A percentile compares a stretch with the other conserved stretches of the same genome.
These are phyloP conservation scores for Brachyptera putata DNA, from an alignment of 2,888 invertebrate species.

Conservation along the genomic window DNA sequence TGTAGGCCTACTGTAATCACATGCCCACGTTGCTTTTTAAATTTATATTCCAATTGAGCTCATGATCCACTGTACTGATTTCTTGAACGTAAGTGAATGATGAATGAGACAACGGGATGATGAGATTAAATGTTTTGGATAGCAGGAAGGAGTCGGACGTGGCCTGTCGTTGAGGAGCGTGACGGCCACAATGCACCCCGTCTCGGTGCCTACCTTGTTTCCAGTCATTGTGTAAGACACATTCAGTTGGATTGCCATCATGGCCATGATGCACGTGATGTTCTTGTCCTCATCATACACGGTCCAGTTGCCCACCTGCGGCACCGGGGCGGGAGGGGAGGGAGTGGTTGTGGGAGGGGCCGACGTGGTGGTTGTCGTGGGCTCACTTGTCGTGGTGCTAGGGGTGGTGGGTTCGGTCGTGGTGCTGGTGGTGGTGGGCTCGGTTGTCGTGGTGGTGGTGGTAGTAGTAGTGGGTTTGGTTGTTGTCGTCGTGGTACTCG, in stretches of 20 bases:
- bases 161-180: too few species aligned
- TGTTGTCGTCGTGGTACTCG: not conserved
- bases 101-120: too few species aligned
- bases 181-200: too few species aligned
- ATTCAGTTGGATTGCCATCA: constrained; percentile 63
- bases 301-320: constrained; percentile 50
- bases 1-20: too few species aligned
- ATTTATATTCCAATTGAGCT: too few species aligned
- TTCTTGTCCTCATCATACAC: constrained; percentile 45
- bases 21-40: too few species aligned
- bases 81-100: too few species aligned
- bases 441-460: not conserved
- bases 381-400: constrained; percentile 30
- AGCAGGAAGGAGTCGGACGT: too few species aligned
- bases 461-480: not conserved
- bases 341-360: constrained; percentile 42
- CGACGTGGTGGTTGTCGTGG: constrained; percentile 43
- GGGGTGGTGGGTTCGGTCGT: not conserved
- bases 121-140: too few species aligned
- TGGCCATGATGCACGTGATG: constrained; percentile 59
- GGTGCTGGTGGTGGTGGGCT: not conserved
- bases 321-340: constrained; percentile 39
- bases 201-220: constrained; percentile 39
- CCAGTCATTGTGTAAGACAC: constrained; percentile 50
- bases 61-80: too few species aligned